Percentiles rank a stretch among this genome's conserved stretches.
Evolutionary conservation across 2,113 vertebrate genomes (phyloP).

Genomic region (Tauraco erythrolophus): DNA sequence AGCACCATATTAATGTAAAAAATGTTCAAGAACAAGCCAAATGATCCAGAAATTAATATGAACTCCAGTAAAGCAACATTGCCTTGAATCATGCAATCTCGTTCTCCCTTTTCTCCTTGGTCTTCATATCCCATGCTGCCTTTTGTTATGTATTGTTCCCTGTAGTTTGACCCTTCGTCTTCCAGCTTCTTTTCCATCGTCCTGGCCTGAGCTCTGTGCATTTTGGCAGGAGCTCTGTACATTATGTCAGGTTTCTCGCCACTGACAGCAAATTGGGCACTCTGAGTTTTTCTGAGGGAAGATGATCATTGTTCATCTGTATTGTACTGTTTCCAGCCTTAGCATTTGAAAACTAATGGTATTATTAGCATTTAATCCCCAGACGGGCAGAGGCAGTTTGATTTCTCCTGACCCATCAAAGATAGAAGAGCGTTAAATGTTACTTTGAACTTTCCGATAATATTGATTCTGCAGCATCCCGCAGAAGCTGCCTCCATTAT

Average conservation of each 20-base stretch:
- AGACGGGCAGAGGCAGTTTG: not conserved
- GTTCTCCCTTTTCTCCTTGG: not conserved
- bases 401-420: not conserved
- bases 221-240: not conserved
- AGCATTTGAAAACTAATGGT: not conserved
- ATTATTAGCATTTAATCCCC: not conserved
- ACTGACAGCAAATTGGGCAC: not conserved
- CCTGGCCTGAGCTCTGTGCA: fast-evolving
- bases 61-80: not conserved
- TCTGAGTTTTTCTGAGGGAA: not conserved
- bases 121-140: not conserved
- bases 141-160: not conserved
- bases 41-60: not conserved
- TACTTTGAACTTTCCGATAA: constrained; percentile 12
- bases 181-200: fast-evolving
- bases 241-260: not conserved
- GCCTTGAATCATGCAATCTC: not conserved
- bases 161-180: not conserved
- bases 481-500: not conserved
- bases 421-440: not conserved
- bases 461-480: not conserved
- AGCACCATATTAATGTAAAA: not conserved
- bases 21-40: not conserved
- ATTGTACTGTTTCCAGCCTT: not conserved
- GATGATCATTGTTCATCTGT: not conserved